Evolutionary conservation across 2,113 vertebrate species (phyloP).

Genomic region (Brachypodius melanocephalos): DNA sequence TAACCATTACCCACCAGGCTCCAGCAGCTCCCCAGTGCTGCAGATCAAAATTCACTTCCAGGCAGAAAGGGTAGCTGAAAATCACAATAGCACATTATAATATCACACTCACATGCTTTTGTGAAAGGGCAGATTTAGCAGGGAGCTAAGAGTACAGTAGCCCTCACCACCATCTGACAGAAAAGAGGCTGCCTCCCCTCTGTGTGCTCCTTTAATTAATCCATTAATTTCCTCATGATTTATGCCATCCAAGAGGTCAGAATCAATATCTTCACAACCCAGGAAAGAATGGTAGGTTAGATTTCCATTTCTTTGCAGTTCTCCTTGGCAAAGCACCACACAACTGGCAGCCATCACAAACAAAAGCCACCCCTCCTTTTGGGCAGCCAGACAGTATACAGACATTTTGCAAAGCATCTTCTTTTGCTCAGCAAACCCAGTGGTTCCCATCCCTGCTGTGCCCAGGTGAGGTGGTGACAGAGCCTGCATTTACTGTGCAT

Average conservation of each 20-base stretch:
- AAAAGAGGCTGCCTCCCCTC: background rate
- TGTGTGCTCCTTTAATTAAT: background rate
- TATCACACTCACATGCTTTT: background rate
- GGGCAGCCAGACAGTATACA: background rate
- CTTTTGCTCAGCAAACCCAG: background rate
- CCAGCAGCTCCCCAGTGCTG: background rate
- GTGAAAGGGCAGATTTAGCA: conserved; percentile 20
- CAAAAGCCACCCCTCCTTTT: background rate
- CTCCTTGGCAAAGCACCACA: background rate
- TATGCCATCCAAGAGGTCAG: background rate
- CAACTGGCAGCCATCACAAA: background rate
- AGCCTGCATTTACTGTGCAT: background rate
- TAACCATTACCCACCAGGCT: background rate
- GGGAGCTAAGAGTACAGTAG: background rate
- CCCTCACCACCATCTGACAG: background rate
- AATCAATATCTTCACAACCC: background rate
- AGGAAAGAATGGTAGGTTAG: background rate
- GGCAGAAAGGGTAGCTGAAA: background rate
- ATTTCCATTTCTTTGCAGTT: background rate
- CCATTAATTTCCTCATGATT: background rate
- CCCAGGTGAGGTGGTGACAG: background rate
- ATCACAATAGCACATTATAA: background rate
- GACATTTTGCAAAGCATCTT: background rate
- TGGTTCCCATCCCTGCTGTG: background rate
- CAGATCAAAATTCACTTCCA: conserved; percentile 1